Evolutionary conservation across 2,888 invertebrate genomes (phyloP).

Genomic region (Strigamia transsilvanica): DNA sequence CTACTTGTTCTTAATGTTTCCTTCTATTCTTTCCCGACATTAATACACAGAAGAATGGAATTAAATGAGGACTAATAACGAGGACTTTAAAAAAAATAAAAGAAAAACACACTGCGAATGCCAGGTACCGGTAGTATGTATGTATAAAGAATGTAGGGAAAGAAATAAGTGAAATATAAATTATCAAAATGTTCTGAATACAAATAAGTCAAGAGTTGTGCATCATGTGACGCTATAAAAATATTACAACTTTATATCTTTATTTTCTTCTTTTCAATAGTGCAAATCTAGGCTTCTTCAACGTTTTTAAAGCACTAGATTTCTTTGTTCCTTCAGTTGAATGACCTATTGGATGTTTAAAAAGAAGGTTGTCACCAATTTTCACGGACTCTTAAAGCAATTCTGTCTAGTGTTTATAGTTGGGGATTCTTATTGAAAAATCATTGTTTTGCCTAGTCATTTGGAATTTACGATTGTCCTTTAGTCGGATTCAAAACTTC

Average conservation of each 20-base stretch:
- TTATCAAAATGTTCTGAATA: constrained; percentile 19
- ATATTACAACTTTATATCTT: background rate
- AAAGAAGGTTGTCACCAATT: constrained; percentile 6
- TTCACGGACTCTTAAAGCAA: constrained; percentile 17
- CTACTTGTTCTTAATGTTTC: constrained; percentile 7
- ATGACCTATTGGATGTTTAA: background rate
- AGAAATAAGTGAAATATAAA: background rate
- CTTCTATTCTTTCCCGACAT: background rate
- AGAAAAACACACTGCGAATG: background rate
- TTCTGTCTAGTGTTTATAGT: background rate
- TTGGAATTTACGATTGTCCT: background rate
- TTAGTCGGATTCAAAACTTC: no score
- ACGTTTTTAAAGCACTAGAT: background rate
- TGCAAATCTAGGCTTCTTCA: constrained; percentile 7
- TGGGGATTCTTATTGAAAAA: background rate
- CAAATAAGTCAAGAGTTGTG: background rate
- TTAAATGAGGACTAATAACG: constrained; percentile 14
- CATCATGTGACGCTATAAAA: background rate
- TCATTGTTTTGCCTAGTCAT: constrained; percentile 2
- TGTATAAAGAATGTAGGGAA: background rate
- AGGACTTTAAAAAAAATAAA: background rate
- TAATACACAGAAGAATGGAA: background rate
- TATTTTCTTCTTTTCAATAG: constrained; percentile 18
- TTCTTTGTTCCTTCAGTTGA: constrained; percentile 24
- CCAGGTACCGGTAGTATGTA: background rate